phyloP scores from a whole-genome alignment of 2,797 vertebrate genomes.

The Gila robusta region DNA sequence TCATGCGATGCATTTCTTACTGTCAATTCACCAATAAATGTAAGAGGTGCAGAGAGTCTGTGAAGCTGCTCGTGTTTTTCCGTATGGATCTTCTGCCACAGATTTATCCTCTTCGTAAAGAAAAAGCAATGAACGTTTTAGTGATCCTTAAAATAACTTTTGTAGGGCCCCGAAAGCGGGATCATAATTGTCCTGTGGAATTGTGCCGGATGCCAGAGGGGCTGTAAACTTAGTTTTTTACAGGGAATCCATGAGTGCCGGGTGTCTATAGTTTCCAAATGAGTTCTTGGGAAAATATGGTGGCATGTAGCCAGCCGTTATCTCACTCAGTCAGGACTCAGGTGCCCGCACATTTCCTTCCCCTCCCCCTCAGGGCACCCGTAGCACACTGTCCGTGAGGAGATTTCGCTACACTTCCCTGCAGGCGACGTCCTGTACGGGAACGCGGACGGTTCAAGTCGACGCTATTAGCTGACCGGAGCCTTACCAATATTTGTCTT shows the following conservation, averaged over 20 bases:
- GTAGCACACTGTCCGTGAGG: slow-evolving; percentile 46
- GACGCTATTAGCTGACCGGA: slow-evolving; percentile 60
- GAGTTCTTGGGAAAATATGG: slow-evolving; percentile 60
- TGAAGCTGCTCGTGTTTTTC: slow-evolving; percentile 57
- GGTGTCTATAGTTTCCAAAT: slow-evolving; percentile 66
- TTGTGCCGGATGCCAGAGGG: slow-evolving; percentile 56
- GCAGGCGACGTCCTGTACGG: slow-evolving; percentile 49
- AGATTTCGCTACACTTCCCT: slow-evolving; percentile 56
- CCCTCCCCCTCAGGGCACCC: slow-evolving; percentile 8
- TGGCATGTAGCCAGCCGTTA: slow-evolving; percentile 59
- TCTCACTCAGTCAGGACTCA: slow-evolving; percentile 59
- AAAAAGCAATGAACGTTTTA: slow-evolving; percentile 64
- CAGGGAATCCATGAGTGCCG: slow-evolving; percentile 60
- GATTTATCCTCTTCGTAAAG: slow-evolving; percentile 69
- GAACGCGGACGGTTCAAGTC: slow-evolving; percentile 44
- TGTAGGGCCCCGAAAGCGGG: slow-evolving; percentile 49
- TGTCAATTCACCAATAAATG: slow-evolving; percentile 56
- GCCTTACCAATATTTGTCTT: slow-evolving; percentile 60
- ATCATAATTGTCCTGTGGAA: slow-evolving; percentile 62
- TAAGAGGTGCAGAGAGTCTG: slow-evolving; percentile 55
- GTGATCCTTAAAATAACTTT: slow-evolving; percentile 65
- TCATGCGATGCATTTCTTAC: slow-evolving; percentile 50
- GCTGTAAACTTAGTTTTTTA: slow-evolving; percentile 64
- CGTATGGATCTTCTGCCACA: slow-evolving; percentile 67
- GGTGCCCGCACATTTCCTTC: slow-evolving; percentile 50